Percentiles rank a stretch among this genome's conserved stretches.
Conservation (phyloP, 2,888 invertebrate species). For the Apotomis capreana region DNA sequence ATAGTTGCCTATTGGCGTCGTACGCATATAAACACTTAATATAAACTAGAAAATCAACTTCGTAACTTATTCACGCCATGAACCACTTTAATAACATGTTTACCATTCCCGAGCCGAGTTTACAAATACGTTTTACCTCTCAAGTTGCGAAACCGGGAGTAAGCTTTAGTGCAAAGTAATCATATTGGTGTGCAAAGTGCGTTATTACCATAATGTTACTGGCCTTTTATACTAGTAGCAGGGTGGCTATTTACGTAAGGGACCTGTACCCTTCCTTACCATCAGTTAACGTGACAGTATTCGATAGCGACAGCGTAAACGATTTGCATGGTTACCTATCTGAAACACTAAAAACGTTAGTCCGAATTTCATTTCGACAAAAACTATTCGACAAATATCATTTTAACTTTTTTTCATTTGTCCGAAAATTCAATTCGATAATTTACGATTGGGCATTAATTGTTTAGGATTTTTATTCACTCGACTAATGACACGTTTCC, state of each 20-base stretch:
- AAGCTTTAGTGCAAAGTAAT: constrained; percentile 25
- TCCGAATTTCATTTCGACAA: no score
- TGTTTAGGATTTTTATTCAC: no score
- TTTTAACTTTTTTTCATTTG: no score
- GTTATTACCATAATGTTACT: constrained; percentile 28
- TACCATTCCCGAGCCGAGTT: constrained; percentile 8
- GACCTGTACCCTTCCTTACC: no score
- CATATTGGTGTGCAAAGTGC: constrained; percentile 16
- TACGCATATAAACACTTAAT: background rate
- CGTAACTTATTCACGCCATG: background rate
- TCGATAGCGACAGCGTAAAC: no score
- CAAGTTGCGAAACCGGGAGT: constrained; percentile 24
- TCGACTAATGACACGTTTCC: no score
- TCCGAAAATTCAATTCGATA: no score
- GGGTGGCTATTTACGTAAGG: background rate
- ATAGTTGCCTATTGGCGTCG: background rate
- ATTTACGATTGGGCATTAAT: no score
- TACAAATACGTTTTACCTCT: constrained; percentile 20
- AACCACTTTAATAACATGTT: constrained; percentile 18
- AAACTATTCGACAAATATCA: no score
- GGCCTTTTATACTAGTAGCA: background rate
- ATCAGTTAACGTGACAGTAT: no score
- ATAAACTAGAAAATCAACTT: background rate
- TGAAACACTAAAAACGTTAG: no score
- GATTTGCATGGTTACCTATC: no score